Conservation (phyloP, 2,113 vertebrate genomes). For the Ictidomys tridecemlineatus region DNA sequence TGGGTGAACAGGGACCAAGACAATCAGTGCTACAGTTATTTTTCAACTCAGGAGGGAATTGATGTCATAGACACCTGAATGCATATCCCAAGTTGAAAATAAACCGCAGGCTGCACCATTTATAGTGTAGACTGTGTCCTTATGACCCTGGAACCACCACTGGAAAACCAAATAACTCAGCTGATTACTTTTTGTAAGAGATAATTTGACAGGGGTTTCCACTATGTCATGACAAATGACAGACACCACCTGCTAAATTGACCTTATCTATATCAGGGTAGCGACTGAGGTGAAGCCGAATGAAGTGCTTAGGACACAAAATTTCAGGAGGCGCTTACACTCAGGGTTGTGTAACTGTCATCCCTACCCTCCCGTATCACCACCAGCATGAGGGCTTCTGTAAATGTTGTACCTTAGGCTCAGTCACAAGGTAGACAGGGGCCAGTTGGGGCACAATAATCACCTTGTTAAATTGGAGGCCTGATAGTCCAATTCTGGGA, state of each 20-base stretch:
- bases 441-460: not conserved
- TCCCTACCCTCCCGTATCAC: not conserved
- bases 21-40: not conserved
- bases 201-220: not conserved
- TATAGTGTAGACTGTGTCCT: not conserved
- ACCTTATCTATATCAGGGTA: not conserved
- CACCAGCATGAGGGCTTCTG: not conserved
- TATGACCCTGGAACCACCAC: not conserved
- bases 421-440: not conserved
- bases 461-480: not conserved
- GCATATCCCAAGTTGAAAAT: constrained; percentile 47
- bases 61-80: constrained; percentile 21
- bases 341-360: not conserved
- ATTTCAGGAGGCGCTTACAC: not conserved
- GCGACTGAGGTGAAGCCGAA: not conserved
- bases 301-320: not conserved
- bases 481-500: not conserved
- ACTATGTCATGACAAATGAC: not conserved
- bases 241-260: not conserved
- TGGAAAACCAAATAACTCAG: not conserved
- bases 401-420: not conserved
- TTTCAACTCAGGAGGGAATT: constrained; percentile 33
- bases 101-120: constrained; percentile 4
- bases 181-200: not conserved
- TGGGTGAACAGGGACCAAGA: constrained; percentile 17